Conservation (phyloP, 2,113 vertebrate species). For the Silurus glanis region DNA sequence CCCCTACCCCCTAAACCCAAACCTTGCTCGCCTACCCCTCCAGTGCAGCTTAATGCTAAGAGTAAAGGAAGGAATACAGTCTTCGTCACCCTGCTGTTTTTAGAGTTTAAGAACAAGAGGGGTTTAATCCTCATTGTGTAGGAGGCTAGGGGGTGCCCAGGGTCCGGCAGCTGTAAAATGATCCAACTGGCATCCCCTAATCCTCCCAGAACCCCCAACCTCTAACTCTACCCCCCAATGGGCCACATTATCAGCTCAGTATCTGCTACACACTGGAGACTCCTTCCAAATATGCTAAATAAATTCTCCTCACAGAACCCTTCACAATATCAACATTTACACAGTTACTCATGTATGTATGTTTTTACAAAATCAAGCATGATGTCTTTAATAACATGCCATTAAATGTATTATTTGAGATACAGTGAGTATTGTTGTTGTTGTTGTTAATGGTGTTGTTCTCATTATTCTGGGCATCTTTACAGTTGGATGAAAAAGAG, state of each 20-base stretch:
- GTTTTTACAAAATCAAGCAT: background rate
- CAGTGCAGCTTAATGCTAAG: constrained; percentile 58
- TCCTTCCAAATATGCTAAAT: constrained; percentile 18
- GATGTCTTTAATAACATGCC: background rate
- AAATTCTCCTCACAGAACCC: background rate
- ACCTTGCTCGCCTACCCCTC: constrained; percentile 46
- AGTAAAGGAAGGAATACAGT: constrained; percentile 70
- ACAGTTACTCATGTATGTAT: background rate
- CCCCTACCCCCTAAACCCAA: constrained; percentile 59
- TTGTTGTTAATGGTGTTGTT: background rate
- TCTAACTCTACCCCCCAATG: constrained; percentile 26
- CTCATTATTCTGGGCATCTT: background rate
- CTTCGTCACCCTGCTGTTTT: constrained; percentile 73
- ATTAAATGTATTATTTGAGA: background rate
- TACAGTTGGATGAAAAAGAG: background rate
- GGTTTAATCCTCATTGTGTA: constrained; percentile 80
- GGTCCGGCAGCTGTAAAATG: constrained; percentile 76
- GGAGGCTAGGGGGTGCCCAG: constrained; percentile 66
- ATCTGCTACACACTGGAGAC: constrained; percentile 48
- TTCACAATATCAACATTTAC: background rate
- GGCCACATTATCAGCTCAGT: constrained; percentile 47
- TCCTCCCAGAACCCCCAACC: constrained; percentile 65
- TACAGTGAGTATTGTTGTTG: background rate
- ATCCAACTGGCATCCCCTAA: constrained; percentile 75
- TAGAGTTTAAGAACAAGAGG: constrained; percentile 77